phyloP scores from a whole-genome alignment of 2,888 invertebrate species.

The Drosophila algonquin region DNA sequence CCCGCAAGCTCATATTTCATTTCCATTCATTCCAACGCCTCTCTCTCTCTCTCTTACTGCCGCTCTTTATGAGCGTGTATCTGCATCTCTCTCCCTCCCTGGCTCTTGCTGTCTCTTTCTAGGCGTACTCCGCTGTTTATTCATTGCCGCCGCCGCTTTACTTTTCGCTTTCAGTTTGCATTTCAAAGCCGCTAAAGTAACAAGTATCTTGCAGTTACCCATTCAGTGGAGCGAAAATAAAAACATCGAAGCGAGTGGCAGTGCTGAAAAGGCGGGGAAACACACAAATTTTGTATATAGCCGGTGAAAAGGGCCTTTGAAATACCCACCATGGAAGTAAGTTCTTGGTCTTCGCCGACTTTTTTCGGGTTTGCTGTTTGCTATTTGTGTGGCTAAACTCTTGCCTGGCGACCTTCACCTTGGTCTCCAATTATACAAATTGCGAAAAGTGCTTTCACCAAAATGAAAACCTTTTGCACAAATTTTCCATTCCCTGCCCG shows the following conservation, averaged over 20 bases:
- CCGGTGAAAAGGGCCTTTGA: constrained; percentile 56
- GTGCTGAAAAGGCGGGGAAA: neutral
- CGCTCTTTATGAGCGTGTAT: neutral
- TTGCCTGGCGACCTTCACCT: constrained; percentile 73
- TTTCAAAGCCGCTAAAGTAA: constrained; percentile 77
- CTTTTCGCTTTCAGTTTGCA: constrained; percentile 74
- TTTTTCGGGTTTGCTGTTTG: constrained; percentile 19
- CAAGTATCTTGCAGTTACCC: constrained; percentile 73
- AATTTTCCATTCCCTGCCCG: neutral
- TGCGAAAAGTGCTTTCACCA: constrained; percentile 62
- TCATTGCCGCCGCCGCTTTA: constrained; percentile 66
- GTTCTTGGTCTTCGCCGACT: constrained; percentile 22
- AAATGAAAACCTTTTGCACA: constrained; percentile 56
- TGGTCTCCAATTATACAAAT: constrained; percentile 73
- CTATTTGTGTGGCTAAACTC: constrained; percentile 52
- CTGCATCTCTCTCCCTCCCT: constrained; percentile 10
- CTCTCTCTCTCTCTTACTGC: constrained; percentile 4
- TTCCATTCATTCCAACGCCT: constrained; percentile 63
- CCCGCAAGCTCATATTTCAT: constrained; percentile 54
- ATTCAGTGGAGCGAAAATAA: constrained; percentile 48
- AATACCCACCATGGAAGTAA: constrained; percentile 65
- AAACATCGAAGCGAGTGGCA: constrained; percentile 28
- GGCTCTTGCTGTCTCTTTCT: neutral
- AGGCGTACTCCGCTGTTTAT: constrained; percentile 52
- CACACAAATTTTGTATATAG: constrained; percentile 38